Evolutionary conservation across 2,888 invertebrate genomes (phyloP).

Genomic region (Patella caerulea): DNA sequence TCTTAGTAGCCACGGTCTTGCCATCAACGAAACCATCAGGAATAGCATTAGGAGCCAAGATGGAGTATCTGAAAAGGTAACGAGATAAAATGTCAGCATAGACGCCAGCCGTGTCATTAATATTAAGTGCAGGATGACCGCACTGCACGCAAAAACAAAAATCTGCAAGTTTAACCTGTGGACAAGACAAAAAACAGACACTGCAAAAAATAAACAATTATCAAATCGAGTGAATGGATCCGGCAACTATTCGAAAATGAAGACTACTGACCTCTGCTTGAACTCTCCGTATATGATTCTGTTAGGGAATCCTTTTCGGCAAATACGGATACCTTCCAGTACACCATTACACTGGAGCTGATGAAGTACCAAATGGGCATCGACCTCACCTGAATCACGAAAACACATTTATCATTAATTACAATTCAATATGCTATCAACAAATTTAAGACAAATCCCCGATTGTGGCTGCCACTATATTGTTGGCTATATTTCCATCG

Average conservation of each 20-base stretch:
- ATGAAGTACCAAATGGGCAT: constrained; percentile 98
- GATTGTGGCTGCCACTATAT: too few relatives aligned
- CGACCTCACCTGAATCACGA: constrained; percentile 83
- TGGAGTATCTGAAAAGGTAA: constrained; percentile 81
- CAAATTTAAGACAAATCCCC: too few relatives aligned
- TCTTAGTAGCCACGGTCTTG: constrained; percentile 77
- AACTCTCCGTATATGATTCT: constrained; percentile 99
- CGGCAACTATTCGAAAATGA: neutral
- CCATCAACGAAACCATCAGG: constrained; percentile 72
- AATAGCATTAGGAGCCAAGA: constrained; percentile 90
- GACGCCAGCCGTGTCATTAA: neutral
- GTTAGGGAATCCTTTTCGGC: constrained; percentile 99
- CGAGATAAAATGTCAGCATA: neutral
- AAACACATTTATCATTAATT: too few relatives aligned
- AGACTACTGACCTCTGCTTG: constrained; percentile 95
- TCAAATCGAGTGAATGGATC: too few relatives aligned
- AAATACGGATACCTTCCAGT: constrained; percentile 99
- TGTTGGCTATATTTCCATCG: too few relatives aligned
- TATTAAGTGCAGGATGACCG: neutral
- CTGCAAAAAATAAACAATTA: too few relatives aligned
- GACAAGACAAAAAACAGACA: too few relatives aligned
- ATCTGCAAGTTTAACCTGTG: too few relatives aligned
- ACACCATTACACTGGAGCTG: constrained; percentile 99
- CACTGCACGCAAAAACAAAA: too few relatives aligned
- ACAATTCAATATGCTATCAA: too few relatives aligned